A percentile compares a stretch with the other conserved stretches of the same genome.
These are phyloP conservation scores for Notoglanidium macrostoma DNA, from an alignment of 2,797 vertebrate genomes.

Conservation along the genomic window DNA sequence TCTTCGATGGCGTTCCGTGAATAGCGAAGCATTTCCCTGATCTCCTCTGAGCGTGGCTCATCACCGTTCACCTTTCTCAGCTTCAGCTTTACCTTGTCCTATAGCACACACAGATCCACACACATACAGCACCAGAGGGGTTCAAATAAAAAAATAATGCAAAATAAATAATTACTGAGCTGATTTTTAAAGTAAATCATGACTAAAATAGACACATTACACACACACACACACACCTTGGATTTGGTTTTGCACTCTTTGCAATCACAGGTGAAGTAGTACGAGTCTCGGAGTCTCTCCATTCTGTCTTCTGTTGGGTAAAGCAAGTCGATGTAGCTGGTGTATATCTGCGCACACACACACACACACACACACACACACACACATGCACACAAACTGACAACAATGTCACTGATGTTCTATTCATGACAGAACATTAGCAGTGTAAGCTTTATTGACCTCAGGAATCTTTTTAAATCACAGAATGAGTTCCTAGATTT, in stretches of 20 bases:
- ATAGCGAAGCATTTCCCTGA: constrained; percentile 86
- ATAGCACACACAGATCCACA: constrained; percentile 34
- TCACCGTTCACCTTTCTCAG: constrained; percentile 78
- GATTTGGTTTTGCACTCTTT: constrained; percentile 82
- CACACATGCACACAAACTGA: not conserved
- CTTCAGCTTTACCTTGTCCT: constrained; percentile 91
- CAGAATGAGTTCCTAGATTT: too few species aligned
- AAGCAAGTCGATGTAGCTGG: constrained; percentile 95
- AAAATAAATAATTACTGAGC: not conserved
- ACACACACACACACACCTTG: constrained; percentile 73
- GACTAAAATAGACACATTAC: not conserved
- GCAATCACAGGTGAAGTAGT: constrained; percentile 92
- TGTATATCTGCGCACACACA: constrained; percentile 80
- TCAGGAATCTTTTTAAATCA: not conserved
- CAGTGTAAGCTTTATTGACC: not conserved
- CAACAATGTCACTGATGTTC: not conserved
- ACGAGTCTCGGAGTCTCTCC: constrained; percentile 83
- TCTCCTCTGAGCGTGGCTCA: constrained; percentile 73
- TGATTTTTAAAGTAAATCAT: not conserved
- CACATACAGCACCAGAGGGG: not conserved
- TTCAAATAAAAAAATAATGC: not conserved
- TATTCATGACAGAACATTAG: not conserved
- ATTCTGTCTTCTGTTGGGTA: constrained; percentile 94
- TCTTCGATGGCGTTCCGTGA: constrained; percentile 86
- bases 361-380: constrained; percentile 16